These are phyloP conservation scores for Proterorhinus semilunaris DNA, from an alignment of 2,113 vertebrate species.

Conservation along the genomic window DNA sequence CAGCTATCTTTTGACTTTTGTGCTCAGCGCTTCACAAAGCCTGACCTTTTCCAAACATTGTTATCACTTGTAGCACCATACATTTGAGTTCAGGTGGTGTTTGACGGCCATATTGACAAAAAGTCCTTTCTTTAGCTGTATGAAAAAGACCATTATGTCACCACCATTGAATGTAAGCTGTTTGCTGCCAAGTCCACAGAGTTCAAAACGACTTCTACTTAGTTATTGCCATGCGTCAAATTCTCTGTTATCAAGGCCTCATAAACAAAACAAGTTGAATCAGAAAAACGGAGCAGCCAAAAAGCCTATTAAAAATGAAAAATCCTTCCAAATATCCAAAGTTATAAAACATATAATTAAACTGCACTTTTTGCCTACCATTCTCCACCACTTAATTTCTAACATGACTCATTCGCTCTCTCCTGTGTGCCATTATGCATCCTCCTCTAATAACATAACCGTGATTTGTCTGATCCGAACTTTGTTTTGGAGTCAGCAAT, in stretches of 20 bases:
- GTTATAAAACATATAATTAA: conserved; percentile 19
- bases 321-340: neutral
- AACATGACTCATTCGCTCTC: conserved; percentile 16
- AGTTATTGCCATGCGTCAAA: neutral
- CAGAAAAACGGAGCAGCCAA: neutral
- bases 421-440: conserved; percentile 2
- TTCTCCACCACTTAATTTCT: neutral
- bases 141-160: neutral
- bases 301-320: neutral
- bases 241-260: neutral
- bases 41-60: conserved; percentile 8
- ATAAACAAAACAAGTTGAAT: neutral
- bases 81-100: conserved; percentile 1
- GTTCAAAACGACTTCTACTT: neutral
- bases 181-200: neutral
- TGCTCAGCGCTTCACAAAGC: neutral
- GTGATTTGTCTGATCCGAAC: conserved; percentile 4
- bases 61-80: conserved; percentile 10
- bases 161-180: neutral
- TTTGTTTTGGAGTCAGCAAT: conserved; percentile 21
- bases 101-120: neutral
- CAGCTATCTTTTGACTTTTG: conserved; percentile 2
- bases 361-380: conserved; percentile 6
- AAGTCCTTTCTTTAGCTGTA: neutral
- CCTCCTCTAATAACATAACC: conserved; percentile 7